phyloP scores from a whole-genome alignment of 2,797 vertebrate species.

The Cephalopachus bancanus region DNA sequence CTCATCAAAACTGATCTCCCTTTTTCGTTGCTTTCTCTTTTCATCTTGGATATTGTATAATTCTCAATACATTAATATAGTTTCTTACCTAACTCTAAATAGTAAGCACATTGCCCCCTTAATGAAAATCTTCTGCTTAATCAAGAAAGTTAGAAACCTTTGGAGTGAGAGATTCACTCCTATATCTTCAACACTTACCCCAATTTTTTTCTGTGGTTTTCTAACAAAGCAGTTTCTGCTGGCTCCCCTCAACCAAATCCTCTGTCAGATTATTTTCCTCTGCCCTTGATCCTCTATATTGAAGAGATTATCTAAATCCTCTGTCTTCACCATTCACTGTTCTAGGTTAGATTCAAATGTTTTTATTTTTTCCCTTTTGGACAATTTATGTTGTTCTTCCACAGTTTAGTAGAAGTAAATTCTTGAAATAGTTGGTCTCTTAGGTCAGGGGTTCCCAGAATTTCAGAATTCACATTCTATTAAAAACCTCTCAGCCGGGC shows the following conservation, averaged over 20 bases:
- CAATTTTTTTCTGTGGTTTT: neutral
- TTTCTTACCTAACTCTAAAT: neutral
- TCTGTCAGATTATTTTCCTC: neutral
- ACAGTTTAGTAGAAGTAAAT: neutral
- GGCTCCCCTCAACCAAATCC: neutral
- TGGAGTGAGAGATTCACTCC: neutral
- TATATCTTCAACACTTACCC: neutral
- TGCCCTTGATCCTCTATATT: neutral
- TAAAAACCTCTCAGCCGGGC: neutral
- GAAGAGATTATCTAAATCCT: neutral
- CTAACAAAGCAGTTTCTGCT: neutral
- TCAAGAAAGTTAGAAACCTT: neutral
- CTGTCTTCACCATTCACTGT: neutral
- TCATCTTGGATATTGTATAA: neutral
- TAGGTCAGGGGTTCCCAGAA: neutral
- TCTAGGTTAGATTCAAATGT: constrained; percentile 15
- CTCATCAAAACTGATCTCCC: neutral
- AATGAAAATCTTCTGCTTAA: constrained; percentile 1
- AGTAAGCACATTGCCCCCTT: neutral
- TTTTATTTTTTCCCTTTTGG: neutral
- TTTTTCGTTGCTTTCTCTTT: neutral
- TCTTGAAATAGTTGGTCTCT: neutral
- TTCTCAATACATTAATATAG: neutral
- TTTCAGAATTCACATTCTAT: neutral
- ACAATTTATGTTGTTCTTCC: neutral